A percentile compares a stretch with the other conserved stretches of the same genome.
These are phyloP conservation scores for Syrrhaptes paradoxus DNA, from an alignment of 2,113 vertebrate species.

Conservation along the genomic window DNA sequence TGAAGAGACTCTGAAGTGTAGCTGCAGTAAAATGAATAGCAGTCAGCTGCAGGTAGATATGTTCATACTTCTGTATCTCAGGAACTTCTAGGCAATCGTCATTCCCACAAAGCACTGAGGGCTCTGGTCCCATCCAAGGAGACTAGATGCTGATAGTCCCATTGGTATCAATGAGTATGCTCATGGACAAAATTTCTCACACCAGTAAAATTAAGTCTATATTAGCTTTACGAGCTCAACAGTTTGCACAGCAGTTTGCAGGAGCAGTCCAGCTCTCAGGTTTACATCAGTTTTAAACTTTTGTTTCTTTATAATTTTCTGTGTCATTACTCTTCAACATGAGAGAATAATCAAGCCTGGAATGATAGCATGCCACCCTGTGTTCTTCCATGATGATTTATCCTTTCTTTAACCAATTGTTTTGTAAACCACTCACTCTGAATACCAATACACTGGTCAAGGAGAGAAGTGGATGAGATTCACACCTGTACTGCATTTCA, in stretches of 20 bases:
- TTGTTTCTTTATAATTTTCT: background rate
- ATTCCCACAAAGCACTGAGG: background rate
- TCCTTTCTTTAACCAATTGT: background rate
- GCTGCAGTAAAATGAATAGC: background rate
- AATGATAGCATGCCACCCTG: background rate
- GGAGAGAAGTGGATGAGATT: background rate
- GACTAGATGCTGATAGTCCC: background rate
- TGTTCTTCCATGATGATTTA: background rate
- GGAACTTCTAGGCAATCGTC: background rate
- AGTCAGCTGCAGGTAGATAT: background rate
- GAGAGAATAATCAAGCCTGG: background rate
- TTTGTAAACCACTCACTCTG: background rate
- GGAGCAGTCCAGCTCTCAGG: background rate
- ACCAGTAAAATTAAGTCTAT: background rate
- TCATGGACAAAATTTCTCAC: background rate
- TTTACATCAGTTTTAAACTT: background rate
- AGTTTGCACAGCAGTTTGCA: background rate
- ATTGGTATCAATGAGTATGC: background rate
- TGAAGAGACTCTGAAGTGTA: background rate
- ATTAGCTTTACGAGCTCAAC: background rate
- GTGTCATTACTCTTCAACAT: background rate
- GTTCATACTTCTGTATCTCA: background rate
- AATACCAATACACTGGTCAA: background rate
- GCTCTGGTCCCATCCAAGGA: background rate
- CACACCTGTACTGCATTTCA: background rate